phyloP scores from a whole-genome alignment of 2,113 vertebrate species.

The Asarcornis scutulata region DNA sequence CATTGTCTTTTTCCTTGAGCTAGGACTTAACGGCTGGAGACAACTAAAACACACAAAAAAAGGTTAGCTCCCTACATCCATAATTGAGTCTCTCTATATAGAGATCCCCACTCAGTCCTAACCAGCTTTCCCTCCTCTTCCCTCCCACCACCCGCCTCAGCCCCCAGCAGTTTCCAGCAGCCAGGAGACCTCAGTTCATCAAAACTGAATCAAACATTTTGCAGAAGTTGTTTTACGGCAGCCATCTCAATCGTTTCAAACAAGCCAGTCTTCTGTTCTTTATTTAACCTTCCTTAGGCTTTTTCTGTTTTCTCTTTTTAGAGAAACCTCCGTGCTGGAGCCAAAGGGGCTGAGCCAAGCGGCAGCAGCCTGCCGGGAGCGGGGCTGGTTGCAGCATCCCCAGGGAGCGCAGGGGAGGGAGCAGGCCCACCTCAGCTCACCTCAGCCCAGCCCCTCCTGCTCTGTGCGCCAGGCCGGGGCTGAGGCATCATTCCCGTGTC shows the following conservation, averaged over 20 bases:
- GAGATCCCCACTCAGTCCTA: neutral
- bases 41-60: neutral
- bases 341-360: neutral
- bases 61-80: neutral
- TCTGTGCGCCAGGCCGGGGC: accelerated
- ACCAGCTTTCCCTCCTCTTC: neutral
- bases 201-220: neutral
- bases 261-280: too few relatives aligned
- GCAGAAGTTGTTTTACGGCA: neutral
- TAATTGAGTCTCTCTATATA: neutral
- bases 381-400: accelerated
- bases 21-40: neutral
- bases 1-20: neutral
- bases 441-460: neutral
- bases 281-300: neutral
- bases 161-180: accelerated
- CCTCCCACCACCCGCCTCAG: neutral
- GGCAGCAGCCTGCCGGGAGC: neutral
- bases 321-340: neutral
- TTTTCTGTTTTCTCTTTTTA: neutral
- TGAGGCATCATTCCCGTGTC: conserved; percentile 16
- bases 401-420: accelerated
- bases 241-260: neutral
- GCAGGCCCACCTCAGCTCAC: neutral
- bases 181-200: neutral